Evolutionary conservation across 2,113 vertebrate species (phyloP).

Genomic region (Actenoides lindsayi): DNA sequence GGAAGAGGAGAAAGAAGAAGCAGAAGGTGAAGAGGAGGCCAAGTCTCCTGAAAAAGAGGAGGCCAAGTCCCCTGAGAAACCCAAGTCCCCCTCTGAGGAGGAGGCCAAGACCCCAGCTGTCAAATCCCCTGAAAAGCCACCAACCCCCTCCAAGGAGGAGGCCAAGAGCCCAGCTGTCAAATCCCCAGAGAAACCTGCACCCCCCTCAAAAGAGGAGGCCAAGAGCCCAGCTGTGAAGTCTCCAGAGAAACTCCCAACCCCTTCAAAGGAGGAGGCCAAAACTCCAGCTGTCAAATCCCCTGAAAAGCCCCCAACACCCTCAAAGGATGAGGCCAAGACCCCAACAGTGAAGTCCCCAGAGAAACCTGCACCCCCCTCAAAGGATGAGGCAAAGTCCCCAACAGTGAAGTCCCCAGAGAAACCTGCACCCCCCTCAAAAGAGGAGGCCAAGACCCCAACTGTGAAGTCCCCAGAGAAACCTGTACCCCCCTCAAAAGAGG

Average conservation of each 20-base stretch:
- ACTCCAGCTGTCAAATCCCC: conserved; percentile 30
- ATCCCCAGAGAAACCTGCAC: conserved; percentile 42
- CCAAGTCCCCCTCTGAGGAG: neutral
- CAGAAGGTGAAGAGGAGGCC: conserved; percentile 15
- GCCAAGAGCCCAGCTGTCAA: conserved; percentile 11
- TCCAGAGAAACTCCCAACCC: conserved; percentile 15
- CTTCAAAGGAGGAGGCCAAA: conserved; percentile 54
- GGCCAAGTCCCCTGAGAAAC: conserved; percentile 50
- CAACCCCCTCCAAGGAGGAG: conserved; percentile 43
- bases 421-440: conserved; percentile 36
- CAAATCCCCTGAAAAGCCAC: conserved; percentile 37
- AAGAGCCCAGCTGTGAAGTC: conserved; percentile 9
- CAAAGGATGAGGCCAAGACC: conserved; percentile 1
- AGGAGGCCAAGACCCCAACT: conserved; percentile 12
- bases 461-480: neutral
- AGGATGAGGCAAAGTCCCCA: neutral
- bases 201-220: conserved; percentile 46
- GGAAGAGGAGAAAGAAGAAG: conserved; percentile 44
- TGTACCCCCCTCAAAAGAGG: neutral
- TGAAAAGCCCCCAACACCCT: conserved; percentile 34
- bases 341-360: neutral
- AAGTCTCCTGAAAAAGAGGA: conserved; percentile 67
- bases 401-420: conserved; percentile 28
- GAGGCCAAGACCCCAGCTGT: neutral
- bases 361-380: conserved; percentile 33